Base-by-base conservation (phyloP, 1,140 invertebrate species). In the Brachionus calyciflorus region DNA sequence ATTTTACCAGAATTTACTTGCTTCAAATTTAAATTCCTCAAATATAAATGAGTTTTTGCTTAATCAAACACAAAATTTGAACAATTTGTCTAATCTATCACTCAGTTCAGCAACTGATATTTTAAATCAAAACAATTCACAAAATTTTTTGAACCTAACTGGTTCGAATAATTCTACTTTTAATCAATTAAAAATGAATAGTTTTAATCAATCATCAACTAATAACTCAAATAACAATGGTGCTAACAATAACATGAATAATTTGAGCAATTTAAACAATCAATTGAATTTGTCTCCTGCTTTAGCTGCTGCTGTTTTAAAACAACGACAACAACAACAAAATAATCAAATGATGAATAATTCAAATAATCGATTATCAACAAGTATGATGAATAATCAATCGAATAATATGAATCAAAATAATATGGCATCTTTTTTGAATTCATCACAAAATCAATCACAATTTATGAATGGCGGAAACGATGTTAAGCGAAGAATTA, bases 161-260 rank as follows among this genome's bases (percentile, higher is more conserved):
- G 24, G 30, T 24, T 28, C 26, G 30, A 44, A 44, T 21, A 65
- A 65, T 28, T 65, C 60, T 7, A 46, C 44, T 14, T 65, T 65
- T 44, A 65, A 65, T 46, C 60, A 65, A 44, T 44, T 24, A 3
- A 65, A 65, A 65, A 65, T 65, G 60, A 65, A 65, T 24, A 44
- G 24, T 41, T 44, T n/a, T 14, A 65, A 24, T 44, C 33, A 44
- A 44, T n/a, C n/a, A n/a, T n/a, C n/a, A n/a, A 41, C 1, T 24
- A 65, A 65, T n/a, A 65, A 26, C 41, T 24, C 60, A 24, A 41
- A 46, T 46, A 46, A 21, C 28, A 37, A 65, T 14, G 12, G 7
- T 44, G 1, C 17, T 41, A 65, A 30, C 19, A 37, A n/a, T n/a
- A n/a, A n/a, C n/a, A n/a, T n/a, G n/a, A n/a, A n/a, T n/a, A n/a